These are phyloP conservation scores for Melinaea marsaeus DNA, from an alignment of 2,888 invertebrate genomes.

Conservation along the genomic window DNA sequence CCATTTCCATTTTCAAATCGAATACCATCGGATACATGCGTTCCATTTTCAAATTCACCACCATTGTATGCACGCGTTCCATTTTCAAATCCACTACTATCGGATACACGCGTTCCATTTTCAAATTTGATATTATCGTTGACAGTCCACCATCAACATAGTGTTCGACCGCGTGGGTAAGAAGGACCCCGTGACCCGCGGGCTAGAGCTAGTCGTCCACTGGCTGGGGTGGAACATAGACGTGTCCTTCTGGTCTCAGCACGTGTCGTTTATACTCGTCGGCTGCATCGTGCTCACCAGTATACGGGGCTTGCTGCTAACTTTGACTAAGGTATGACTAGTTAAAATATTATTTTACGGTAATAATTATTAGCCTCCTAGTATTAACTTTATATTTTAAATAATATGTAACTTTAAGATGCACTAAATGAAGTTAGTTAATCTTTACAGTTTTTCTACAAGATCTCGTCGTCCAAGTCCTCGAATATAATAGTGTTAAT, in stretches of 20 bases:
- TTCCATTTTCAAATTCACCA: too few relatives aligned
- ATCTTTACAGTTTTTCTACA: constrained; percentile 94
- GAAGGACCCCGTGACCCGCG: constrained; percentile 97
- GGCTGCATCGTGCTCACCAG: constrained; percentile 99
- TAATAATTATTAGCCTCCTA: too few relatives aligned
- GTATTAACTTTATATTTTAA: too few relatives aligned
- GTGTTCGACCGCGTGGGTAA: constrained; percentile 99
- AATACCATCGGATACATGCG: too few relatives aligned
- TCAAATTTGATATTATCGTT: constrained; percentile 34
- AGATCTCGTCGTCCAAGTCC: constrained; percentile 98
- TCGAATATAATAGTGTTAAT: constrained; percentile 98
- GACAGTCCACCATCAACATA: constrained; percentile 97
- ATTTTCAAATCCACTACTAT: too few relatives aligned
- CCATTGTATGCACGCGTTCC: too few relatives aligned
- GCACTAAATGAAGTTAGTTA: constrained; percentile 2
- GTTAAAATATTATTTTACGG: too few relatives aligned
- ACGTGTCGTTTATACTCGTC: constrained; percentile 96
- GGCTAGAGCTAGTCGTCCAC: constrained; percentile 96
- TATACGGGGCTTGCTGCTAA: constrained; percentile 95
- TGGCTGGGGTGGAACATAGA: constrained; percentile 98
- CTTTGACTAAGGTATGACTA: constrained; percentile 91
- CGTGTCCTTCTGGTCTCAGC: constrained; percentile 99
- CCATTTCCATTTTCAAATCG: too few relatives aligned
- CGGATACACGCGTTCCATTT: too few relatives aligned
- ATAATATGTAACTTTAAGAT: too few relatives aligned